These are phyloP conservation scores for Oophaga sylvatica DNA, from an alignment of 2,797 vertebrate species.

Conservation along the genomic window DNA sequence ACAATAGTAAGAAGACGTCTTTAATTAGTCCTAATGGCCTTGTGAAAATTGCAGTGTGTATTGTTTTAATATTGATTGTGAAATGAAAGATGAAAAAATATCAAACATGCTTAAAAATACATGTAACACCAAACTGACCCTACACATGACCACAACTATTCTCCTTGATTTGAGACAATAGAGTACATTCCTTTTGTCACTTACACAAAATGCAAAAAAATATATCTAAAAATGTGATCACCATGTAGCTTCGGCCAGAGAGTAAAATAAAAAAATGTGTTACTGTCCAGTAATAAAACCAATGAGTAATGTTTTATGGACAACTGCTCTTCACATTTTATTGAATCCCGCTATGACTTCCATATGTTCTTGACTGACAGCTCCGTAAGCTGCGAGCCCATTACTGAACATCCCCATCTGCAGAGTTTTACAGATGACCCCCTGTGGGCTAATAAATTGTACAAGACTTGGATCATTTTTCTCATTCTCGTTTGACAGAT, in stretches of 20 bases:
- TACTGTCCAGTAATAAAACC: neutral
- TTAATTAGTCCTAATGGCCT: too few relatives aligned
- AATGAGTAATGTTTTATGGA: neutral
- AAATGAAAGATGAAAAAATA: too few relatives aligned
- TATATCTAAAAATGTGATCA: neutral
- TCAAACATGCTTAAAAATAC: too few relatives aligned
- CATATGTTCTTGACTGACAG: neutral
- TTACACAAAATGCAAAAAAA: neutral
- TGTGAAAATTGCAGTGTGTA: too few relatives aligned
- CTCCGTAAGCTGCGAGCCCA: neutral
- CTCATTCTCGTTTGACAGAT: constrained; percentile 20
- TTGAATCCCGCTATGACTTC: neutral
- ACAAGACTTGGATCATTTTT: neutral
- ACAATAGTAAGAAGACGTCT: too few relatives aligned
- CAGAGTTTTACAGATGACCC: neutral
- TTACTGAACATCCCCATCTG: neutral
- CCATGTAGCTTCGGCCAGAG: neutral
- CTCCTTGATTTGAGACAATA: neutral
- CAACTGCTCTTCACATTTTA: neutral
- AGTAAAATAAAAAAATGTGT: neutral
- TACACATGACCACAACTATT: neutral
- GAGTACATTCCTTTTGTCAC: neutral
- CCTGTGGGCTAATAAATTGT: constrained; percentile 14
- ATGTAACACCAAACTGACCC: too few relatives aligned
- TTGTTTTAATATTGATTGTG: too few relatives aligned